These are phyloP conservation scores for Oconnorella tubifera DNA, from an alignment of 2,888 invertebrate species.

Conservation along the genomic window DNA sequence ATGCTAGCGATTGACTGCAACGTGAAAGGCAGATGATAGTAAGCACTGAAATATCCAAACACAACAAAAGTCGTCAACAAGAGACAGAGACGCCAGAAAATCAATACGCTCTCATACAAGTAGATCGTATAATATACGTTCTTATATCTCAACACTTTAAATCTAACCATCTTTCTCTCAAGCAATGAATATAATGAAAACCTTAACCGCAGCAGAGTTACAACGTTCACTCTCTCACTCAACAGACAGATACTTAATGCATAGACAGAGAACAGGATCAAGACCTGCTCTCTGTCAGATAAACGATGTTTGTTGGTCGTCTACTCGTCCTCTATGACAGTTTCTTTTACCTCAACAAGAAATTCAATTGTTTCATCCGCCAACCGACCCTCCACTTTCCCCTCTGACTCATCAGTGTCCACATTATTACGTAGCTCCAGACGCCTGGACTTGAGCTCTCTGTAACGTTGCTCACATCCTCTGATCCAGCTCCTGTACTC, in stretches of 20 bases:
- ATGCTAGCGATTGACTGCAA: constrained; percentile 25
- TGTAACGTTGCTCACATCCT: constrained; percentile 71
- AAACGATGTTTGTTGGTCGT: too few relatives aligned
- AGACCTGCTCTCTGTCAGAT: too few relatives aligned
- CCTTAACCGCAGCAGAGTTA: too few relatives aligned
- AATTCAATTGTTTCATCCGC: constrained; percentile 96
- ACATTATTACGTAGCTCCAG: constrained; percentile 85
- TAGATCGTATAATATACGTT: too few relatives aligned
- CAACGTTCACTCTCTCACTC: too few relatives aligned
- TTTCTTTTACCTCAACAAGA: constrained; percentile 89
- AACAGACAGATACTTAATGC: too few relatives aligned
- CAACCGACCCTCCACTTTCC: constrained; percentile 69
- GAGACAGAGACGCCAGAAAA: constrained; percentile 31
- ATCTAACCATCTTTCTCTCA: too few relatives aligned
- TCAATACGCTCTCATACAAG: too few relatives aligned
- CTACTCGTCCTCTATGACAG: constrained; percentile 55
- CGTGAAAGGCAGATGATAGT: constrained; percentile 47
- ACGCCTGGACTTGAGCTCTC: constrained; percentile 70
- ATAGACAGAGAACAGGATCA: too few relatives aligned
- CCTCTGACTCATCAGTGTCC: constrained; percentile 72
- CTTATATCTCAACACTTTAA: too few relatives aligned
- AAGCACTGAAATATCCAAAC: constrained; percentile 44
- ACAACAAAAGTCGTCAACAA: constrained; percentile 38
- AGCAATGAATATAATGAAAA: too few relatives aligned
- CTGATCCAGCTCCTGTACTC: constrained; percentile 79